Evolutionary conservation across 1,140 invertebrate genomes (phyloP), one percentile per base, ranked within the genome.

Genomic region (Papilio polyxenes): DNA sequence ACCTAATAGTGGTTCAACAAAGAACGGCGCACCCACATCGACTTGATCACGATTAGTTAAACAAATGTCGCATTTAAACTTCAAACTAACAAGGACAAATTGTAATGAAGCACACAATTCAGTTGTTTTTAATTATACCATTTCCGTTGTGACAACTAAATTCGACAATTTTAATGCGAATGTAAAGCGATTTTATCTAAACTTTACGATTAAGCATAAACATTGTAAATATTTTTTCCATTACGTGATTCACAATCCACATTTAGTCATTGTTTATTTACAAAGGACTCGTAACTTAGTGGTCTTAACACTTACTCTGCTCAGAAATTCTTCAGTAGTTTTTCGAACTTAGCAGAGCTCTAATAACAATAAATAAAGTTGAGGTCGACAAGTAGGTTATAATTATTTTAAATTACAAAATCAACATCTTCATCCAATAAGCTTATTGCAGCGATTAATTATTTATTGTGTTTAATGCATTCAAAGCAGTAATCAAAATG

Each of bases 71-170:
- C 65, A 72, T 37, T 72, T 72, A 72, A 72, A 72, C 31, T 72
- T 72, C 31, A 65, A 65, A 72, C 65, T 72, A 40, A 40, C 65
- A 72, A 72, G 65, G 65, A 72, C 65, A 15, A 37, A 37, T 72
- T 72, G 37, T 72, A 72, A 37, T 72, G 10, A 72, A 72, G 31
- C 4, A 65, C 13, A 72, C 65, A 72, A 17, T 72, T 72, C 37
- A 40, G 65, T 72, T 72, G 65, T 72, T 72, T 72, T 72, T 72
- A 72, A 72, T 72, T 72, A 72, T 31, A 40, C 65, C 65, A 72
- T 37, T 40, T 72, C 65, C 65, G 65, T 72, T 72, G 65, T 72
- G 65, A 72, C 65, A 37, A 37, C 40, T 40, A 72, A 72, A 72
- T 72, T 72, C 31, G 65, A 40, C 65, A 72, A 72, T 37, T 72